A percentile compares a stretch with the other conserved stretches of the same genome.
Conservation (phyloP, 92 coral and sea anemone genomes). For the Heliopora coerulea region DNA sequence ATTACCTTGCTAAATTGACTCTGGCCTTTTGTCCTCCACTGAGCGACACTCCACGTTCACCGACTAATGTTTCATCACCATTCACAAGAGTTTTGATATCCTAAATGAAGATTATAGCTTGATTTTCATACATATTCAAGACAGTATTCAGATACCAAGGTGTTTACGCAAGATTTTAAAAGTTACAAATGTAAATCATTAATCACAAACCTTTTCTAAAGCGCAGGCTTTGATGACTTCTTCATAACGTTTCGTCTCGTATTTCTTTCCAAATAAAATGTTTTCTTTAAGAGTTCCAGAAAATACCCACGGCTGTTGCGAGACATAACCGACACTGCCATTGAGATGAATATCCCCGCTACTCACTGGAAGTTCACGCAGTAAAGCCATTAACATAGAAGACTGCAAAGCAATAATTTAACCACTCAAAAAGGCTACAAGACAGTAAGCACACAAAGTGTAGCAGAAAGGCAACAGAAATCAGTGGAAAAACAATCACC, state of each 20-base stretch:
- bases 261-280: conserved; percentile 80
- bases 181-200: no score
- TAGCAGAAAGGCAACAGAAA: no score
- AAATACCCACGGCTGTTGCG: conserved; percentile 94
- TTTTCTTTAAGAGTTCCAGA: conserved; percentile 91
- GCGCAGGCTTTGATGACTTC: conserved; percentile 80
- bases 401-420: conserved; percentile 45
- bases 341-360: conserved; percentile 64
- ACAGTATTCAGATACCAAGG: no score
- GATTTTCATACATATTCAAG: no score
- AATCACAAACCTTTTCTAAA: conserved; percentile 76
- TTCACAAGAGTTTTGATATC: conserved; percentile 49
- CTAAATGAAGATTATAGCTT: no score
- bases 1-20: conserved; percentile 71
- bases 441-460: no score
- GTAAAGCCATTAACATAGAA: conserved; percentile 73
- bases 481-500: no score
- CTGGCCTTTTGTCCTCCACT: conserved; percentile 83
- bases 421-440: no score
- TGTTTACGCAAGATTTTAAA: not conserved
- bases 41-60: conserved; percentile 71
- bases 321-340: conserved; percentile 79
- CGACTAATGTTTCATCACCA: conserved; percentile 68
- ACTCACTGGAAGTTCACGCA: conserved; percentile 74
- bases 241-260: conserved; percentile 58